Percentiles rank a stretch among this genome's conserved stretches.
Conservation (phyloP, 1,140 invertebrate species). For the Ceratosolen fusciceps region DNA sequence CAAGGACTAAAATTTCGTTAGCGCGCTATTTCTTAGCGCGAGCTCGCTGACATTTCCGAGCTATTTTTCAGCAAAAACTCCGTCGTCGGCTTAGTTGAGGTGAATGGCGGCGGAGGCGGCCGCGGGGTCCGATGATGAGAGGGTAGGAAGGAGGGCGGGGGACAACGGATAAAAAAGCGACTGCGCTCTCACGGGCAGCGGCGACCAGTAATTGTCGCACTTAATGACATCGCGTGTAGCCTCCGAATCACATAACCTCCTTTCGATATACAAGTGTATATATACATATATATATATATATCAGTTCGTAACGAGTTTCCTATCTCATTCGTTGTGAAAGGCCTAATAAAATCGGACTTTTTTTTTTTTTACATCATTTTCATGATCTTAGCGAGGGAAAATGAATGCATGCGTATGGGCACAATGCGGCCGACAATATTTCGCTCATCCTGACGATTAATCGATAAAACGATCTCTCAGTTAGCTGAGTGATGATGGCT, state of each 20-base stretch:
- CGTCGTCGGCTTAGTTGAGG: too few species aligned
- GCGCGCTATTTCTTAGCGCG: neutral
- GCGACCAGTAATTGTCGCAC: neutral
- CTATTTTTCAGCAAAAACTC: neutral
- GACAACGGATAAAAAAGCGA: too few species aligned
- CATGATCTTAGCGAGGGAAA: too few species aligned
- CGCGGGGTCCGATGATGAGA: too few species aligned
- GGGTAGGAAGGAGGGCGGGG: too few species aligned
- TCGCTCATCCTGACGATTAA: too few species aligned
- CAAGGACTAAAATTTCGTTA: neutral
- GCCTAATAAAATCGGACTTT: neutral
- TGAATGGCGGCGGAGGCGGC: too few species aligned
- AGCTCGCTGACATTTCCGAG: neutral
- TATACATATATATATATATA: neutral
- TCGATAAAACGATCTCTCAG: too few species aligned
- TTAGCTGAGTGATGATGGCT: too few species aligned
- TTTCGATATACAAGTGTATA: neutral
- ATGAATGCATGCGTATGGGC: too few species aligned
- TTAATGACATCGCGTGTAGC: neutral
- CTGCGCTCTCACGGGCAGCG: neutral
- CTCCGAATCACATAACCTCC: constrained; percentile 8
- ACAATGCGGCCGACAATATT: too few species aligned
- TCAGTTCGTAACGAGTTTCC: neutral
- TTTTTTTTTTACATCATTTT: neutral
- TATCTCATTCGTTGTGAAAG: neutral